phyloP scores from a whole-genome alignment of 92 coral and sea anemone genomes.

The Bergia sp. region DNA sequence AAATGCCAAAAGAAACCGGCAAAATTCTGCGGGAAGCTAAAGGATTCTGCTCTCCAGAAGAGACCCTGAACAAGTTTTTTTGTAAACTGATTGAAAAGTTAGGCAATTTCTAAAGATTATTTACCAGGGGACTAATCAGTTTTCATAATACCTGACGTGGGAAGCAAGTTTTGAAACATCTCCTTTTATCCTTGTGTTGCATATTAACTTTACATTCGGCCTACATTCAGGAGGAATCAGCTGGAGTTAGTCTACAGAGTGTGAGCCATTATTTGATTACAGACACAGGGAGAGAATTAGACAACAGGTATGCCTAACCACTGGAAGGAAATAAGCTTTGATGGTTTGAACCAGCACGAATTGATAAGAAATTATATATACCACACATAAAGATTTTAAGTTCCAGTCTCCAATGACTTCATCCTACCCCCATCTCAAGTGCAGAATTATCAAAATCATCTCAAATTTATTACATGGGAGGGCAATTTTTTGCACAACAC shows the following conservation, averaged over 20 bases:
- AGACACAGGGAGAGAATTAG: not conserved
- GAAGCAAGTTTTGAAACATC: constrained; percentile 48
- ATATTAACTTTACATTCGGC: constrained; percentile 37
- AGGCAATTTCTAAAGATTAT: not conserved
- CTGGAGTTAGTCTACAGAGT: constrained; percentile 36
- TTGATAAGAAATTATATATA: too few relatives aligned
- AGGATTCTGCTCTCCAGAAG: not conserved
- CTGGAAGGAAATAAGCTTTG: not conserved
- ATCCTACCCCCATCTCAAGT: too few relatives aligned
- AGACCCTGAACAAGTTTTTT: not conserved
- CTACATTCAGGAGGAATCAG: constrained; percentile 42
- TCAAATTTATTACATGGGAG: too few relatives aligned
- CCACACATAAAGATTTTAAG: too few relatives aligned
- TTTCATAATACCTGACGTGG: constrained; percentile 27
- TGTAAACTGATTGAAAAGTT: not conserved
- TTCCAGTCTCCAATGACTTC: too few relatives aligned
- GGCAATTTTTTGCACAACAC: too few relatives aligned
- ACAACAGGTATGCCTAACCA: not conserved
- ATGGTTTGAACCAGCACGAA: not conserved
- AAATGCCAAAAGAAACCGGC: not conserved
- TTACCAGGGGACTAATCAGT: not conserved
- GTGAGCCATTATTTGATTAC: constrained; percentile 18
- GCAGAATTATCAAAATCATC: too few relatives aligned
- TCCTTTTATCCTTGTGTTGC: constrained; percentile 36
- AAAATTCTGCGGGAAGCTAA: not conserved